phyloP scores from a whole-genome alignment of 2,888 invertebrate species.

The Drosophila anceps region DNA sequence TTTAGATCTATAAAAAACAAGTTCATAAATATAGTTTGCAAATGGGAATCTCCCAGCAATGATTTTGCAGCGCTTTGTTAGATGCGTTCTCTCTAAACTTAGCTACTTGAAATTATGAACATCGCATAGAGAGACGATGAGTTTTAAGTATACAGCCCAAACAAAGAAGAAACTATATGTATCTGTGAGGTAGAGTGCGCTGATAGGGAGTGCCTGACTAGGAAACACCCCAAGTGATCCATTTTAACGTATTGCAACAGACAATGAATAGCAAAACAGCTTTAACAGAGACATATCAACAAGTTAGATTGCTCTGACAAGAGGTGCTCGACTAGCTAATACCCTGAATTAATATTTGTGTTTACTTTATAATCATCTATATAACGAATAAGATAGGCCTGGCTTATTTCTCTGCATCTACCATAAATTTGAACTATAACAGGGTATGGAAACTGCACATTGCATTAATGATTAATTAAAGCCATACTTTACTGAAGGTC shows the following conservation, averaged over 20 bases:
- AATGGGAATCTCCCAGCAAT: neutral
- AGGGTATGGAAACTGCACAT: neutral
- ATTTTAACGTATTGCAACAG: neutral
- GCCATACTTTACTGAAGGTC: neutral
- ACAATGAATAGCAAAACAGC: neutral
- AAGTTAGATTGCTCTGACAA: neutral
- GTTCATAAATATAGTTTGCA: neutral
- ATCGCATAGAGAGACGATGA: neutral
- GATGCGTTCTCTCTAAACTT: neutral
- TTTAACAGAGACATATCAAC: neutral
- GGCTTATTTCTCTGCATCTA: neutral
- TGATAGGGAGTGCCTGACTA: neutral
- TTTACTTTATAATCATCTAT: neutral
- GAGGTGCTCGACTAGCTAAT: neutral
- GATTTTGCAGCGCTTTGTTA: neutral
- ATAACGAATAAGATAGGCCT: neutral
- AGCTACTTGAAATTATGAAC: neutral
- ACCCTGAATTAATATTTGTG: neutral
- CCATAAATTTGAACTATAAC: neutral
- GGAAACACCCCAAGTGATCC: neutral
- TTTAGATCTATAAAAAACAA: conserved; percentile 15
- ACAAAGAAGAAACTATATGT: neutral
- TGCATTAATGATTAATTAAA: neutral
- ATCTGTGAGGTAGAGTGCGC: neutral
- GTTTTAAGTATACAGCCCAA: neutral